These are phyloP conservation scores for Chaetodon auriga DNA, from an alignment of 2,113 vertebrate species.

Conservation along the genomic window DNA sequence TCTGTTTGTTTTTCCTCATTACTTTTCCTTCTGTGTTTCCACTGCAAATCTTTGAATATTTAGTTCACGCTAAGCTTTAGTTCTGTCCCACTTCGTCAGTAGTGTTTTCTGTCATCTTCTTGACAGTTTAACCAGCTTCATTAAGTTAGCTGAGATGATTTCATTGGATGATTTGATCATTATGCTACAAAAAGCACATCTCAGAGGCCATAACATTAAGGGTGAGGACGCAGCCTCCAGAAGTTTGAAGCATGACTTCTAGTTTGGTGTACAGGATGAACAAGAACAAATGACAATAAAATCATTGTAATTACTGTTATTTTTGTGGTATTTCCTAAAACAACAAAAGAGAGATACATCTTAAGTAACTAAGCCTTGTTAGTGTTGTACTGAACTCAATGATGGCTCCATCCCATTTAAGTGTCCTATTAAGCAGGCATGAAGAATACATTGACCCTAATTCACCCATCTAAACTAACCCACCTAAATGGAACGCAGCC, in stretches of 20 bases:
- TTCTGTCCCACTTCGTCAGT: background rate
- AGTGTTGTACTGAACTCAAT: too few relatives aligned
- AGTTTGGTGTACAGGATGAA: background rate
- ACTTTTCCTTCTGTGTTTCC: background rate
- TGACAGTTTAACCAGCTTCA: background rate
- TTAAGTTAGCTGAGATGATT: conserved; percentile 3
- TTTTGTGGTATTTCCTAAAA: background rate
- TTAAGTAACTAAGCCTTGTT: background rate
- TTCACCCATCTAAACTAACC: too few relatives aligned
- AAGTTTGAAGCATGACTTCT: background rate
- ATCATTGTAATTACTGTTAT: background rate
- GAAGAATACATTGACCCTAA: too few relatives aligned
- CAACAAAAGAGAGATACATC: background rate
- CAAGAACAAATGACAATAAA: background rate
- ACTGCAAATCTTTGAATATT: background rate
- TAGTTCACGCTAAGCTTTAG: background rate
- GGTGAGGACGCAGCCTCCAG: background rate
- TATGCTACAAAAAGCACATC: background rate
- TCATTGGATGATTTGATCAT: conserved; percentile 10
- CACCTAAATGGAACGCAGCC: too few relatives aligned
- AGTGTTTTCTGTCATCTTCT: background rate
- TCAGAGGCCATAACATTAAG: background rate
- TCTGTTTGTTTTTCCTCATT: background rate
- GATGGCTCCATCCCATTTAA: too few relatives aligned
- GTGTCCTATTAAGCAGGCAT: too few relatives aligned